Base-by-base conservation (phyloP, 2,888 invertebrate genomes). In the Palloptera scutellata region DNA sequence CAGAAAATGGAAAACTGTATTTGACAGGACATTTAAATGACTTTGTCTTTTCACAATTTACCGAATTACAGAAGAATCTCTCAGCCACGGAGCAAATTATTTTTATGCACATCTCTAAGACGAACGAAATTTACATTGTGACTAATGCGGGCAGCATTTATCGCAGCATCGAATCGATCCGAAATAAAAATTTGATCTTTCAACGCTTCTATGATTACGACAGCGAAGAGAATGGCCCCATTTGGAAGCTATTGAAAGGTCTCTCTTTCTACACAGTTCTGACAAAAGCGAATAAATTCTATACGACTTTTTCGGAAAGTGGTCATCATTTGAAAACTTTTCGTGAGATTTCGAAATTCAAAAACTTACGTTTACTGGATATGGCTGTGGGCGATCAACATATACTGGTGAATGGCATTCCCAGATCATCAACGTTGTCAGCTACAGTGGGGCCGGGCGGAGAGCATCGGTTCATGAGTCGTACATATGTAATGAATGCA, bases 261-360 rank as follows among this genome's bases (percentile, higher is more conserved):
- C 79, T 74, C 43, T 84, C 84, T 19, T 84, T 84, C 71, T 84
- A 79, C 67, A 79, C 82, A 1, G 83, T 81, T 8, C 77, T 84
- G 4, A 84, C 82, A 64, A 83, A 80, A 73, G 82, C 83, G 0
- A 79, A 82, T 71, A 84, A 84, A 70, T 84, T 84, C 72, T 83
- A 83, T 30, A 84, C 84, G 2, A 84, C 85, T 10, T 84, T 84
- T 68, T 85, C 84, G 53, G 85, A 85, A 71, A 84, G 84, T 64
- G 84, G 84, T 1, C 84, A 85, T 71, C 85, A 84, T 68, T 71
- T 84, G 70, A 84, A 83, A 70, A 85, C 84, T 8, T 84, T 84
- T 71, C 79, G 84, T 15, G 85, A 84, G 73, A 84, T 84, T 58
- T 82, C 84, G n/a, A 84, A 84, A 71, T 84, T 84, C 53, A 84